A percentile compares a stretch with the other conserved stretches of the same genome.
Conservation (phyloP, 2,888 invertebrate genomes). For the Agrilus cyanescens region DNA sequence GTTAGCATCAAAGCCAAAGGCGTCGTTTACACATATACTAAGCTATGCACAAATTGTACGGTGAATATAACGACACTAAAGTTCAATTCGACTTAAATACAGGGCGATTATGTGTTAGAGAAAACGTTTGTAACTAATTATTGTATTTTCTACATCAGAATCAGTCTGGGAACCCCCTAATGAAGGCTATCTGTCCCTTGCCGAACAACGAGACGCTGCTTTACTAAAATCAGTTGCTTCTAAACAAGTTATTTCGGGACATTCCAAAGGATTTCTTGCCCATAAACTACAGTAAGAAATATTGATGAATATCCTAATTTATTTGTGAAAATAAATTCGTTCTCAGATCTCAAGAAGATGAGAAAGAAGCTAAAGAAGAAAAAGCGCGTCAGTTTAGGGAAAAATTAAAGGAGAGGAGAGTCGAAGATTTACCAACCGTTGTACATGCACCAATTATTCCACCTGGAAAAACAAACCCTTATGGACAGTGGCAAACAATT, state of each 20-base stretch:
- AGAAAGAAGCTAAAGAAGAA: constrained; percentile 40
- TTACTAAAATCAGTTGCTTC: constrained; percentile 31
- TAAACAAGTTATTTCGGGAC: constrained; percentile 14
- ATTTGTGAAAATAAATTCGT: neutral
- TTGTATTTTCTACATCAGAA: constrained; percentile 40
- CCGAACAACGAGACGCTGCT: constrained; percentile 47
- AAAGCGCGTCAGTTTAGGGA: constrained; percentile 38
- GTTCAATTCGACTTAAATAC: too few relatives aligned
- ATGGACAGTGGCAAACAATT: constrained; percentile 66
- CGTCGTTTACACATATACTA: too few relatives aligned
- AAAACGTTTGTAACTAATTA: too few relatives aligned
- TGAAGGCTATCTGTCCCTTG: constrained; percentile 57
- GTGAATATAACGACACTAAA: too few relatives aligned
- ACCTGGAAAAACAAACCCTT: constrained; percentile 51
- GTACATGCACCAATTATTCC: constrained; percentile 44
- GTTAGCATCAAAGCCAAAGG: neutral
- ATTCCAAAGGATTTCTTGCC: too few relatives aligned
- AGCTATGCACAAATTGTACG: too few relatives aligned
- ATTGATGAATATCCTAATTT: neutral
- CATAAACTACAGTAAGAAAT: constrained; percentile 11
- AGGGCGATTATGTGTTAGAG: too few relatives aligned
- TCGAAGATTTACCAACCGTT: constrained; percentile 27
- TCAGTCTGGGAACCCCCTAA: constrained; percentile 64
- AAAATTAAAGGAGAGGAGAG: constrained; percentile 33
- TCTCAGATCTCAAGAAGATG: constrained; percentile 24